Conservation (phyloP, 2,888 invertebrate species). For the Beris morrisii region DNA sequence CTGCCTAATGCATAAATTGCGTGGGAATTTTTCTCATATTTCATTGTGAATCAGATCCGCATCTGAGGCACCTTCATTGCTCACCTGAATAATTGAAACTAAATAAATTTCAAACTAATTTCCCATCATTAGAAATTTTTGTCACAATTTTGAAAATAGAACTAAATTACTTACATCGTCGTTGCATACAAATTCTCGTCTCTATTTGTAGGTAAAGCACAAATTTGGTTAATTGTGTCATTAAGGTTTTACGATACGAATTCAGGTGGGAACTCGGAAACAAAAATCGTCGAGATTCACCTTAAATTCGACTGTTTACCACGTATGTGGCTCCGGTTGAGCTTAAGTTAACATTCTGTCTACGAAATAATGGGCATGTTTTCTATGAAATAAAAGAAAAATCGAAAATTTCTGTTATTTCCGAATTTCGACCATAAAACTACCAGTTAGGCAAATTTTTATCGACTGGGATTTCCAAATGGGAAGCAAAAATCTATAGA, state of each 20-base stretch:
- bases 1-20: too few species aligned
- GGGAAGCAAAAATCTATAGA: too few species aligned
- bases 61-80: too few species aligned
- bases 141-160: constrained; percentile 29
- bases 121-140: constrained; percentile 26
- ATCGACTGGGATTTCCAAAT: constrained; percentile 18
- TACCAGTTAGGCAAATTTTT: constrained; percentile 18
- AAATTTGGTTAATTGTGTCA: constrained; percentile 32
- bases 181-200: constrained; percentile 23
- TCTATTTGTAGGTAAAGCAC: neutral
- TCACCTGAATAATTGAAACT: too few species aligned
- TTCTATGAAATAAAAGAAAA: constrained; percentile 24
- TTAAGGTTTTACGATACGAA: constrained; percentile 31
- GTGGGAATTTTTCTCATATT: too few species aligned
- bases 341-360: constrained; percentile 17
- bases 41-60: too few species aligned
- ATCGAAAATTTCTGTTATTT: constrained; percentile 18
- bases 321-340: neutral
- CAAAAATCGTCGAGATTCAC: neutral
- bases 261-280: constrained; percentile 7
- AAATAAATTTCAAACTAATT: neutral
- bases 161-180: constrained; percentile 22
- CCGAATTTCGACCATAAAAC: neutral
- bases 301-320: neutral
- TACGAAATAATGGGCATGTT: constrained; percentile 26